phyloP scores from a whole-genome alignment of 2,113 vertebrate species.

The Panthera tigris region DNA sequence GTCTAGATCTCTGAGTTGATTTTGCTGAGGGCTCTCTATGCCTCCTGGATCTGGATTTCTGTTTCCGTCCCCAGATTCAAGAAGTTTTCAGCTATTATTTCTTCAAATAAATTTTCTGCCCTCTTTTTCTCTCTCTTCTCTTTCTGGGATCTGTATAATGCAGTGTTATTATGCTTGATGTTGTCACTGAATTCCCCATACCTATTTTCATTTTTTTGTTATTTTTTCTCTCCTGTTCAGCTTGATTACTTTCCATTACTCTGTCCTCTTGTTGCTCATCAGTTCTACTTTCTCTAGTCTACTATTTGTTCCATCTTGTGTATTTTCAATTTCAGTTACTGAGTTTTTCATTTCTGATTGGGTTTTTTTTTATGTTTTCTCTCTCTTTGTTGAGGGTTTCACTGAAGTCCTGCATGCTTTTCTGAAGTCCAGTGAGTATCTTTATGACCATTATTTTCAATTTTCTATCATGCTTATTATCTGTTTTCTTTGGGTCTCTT shows the following conservation, averaged over 20 bases:
- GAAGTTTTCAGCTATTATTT: background rate
- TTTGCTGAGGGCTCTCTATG: background rate
- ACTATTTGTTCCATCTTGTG: background rate
- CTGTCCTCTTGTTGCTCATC: background rate
- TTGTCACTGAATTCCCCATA: background rate
- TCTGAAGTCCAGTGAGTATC: background rate
- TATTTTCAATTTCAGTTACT: background rate
- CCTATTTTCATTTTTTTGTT: background rate
- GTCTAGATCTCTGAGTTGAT: background rate
- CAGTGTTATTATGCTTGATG: background rate
- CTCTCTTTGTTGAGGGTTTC: background rate
- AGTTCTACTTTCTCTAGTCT: background rate
- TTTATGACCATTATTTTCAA: background rate
- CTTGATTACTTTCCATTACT: background rate
- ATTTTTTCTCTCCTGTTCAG: background rate
- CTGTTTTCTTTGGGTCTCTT: background rate
- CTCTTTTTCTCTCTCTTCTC: background rate
- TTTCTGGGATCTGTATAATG: background rate
- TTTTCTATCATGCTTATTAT: background rate
- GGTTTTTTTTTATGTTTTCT: background rate
- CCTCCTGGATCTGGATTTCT: background rate
- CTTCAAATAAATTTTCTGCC: background rate
- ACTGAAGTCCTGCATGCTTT: background rate
- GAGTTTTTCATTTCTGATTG: background rate
- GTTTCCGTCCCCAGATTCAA: background rate